Percentiles rank a stretch among this genome's conserved stretches.
Conservation (phyloP, 2,113 vertebrate genomes). For the Macheiramphus alcinus region DNA sequence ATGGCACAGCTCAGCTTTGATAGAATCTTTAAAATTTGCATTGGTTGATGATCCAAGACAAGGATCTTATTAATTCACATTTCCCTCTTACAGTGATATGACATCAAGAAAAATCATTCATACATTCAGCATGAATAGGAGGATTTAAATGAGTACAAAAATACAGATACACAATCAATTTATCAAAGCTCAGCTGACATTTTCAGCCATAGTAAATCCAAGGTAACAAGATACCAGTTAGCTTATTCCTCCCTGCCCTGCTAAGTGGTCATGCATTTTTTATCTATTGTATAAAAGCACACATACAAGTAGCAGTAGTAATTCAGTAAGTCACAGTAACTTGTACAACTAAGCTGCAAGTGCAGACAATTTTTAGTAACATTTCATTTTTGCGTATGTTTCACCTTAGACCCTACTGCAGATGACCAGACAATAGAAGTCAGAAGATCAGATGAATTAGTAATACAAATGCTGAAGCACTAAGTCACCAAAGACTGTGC, state of each 20-base stretch:
- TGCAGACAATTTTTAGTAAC: not conserved
- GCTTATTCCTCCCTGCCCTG: not conserved
- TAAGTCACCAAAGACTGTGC: not conserved
- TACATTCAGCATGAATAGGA: not conserved
- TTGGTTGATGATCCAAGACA: not conserved
- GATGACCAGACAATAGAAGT: not conserved
- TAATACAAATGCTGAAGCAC: not conserved
- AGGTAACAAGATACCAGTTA: not conserved
- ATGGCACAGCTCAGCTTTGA: not conserved
- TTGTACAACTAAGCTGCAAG: not conserved
- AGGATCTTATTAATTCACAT: not conserved
- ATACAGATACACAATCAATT: not conserved
- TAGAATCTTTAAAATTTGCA: not conserved
- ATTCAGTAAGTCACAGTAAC: not conserved
- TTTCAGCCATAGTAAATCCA: not conserved
- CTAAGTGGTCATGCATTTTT: not conserved
- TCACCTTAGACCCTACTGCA: not conserved
- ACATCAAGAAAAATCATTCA: not conserved
- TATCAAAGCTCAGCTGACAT: not conserved
- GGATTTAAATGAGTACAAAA: not conserved
- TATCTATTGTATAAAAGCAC: not conserved
- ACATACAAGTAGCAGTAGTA: not conserved
- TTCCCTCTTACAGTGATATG: not conserved
- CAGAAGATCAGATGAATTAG: not conserved
- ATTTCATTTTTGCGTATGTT: not conserved